Conservation (phyloP, 2,888 invertebrate genomes). For the Lasioglossum vierecki region DNA sequence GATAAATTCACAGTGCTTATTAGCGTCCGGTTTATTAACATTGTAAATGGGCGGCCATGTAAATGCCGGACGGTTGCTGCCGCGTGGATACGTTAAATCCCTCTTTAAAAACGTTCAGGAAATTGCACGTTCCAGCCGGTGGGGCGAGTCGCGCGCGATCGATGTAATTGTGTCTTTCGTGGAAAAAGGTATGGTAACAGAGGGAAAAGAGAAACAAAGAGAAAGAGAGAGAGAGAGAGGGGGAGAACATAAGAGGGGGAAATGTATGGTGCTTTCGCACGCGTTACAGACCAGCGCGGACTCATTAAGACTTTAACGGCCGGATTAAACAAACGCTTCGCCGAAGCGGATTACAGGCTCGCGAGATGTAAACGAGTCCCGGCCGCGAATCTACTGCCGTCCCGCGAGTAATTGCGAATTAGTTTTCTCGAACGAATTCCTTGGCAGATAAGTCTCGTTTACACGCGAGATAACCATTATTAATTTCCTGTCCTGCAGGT, state of each 20-base stretch:
- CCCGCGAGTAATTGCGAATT: constrained; percentile 48
- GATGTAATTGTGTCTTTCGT: constrained; percentile 33
- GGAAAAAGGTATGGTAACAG: constrained; percentile 9
- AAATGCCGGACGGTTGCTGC: constrained; percentile 3
- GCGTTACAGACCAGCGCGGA: constrained; percentile 25
- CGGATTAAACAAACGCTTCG: constrained; percentile 51
- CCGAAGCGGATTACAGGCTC: constrained; percentile 43
- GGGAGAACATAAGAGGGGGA: neutral
- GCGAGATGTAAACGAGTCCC: constrained; percentile 32
- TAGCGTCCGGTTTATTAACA: constrained; percentile 36
- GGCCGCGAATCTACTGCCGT: constrained; percentile 7
- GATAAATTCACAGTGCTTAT: constrained; percentile 34
- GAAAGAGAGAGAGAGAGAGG: neutral
- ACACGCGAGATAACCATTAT: constrained; percentile 42
- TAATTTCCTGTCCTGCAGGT: constrained; percentile 34
- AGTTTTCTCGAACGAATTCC: constrained; percentile 50
- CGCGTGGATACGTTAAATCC: constrained; percentile 4
- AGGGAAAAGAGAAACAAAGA: neutral
- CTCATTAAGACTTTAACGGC: constrained; percentile 47
- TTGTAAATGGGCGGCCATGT: constrained; percentile 13
- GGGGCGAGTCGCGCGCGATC: neutral
- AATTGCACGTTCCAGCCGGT: constrained; percentile 7
- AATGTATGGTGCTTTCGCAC: constrained; percentile 5
- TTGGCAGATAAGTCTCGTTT: constrained; percentile 37
- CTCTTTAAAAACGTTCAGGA: constrained; percentile 8